Evolutionary conservation across 2,113 vertebrate species (phyloP).

Genomic region (Gopherus evgoodei): DNA sequence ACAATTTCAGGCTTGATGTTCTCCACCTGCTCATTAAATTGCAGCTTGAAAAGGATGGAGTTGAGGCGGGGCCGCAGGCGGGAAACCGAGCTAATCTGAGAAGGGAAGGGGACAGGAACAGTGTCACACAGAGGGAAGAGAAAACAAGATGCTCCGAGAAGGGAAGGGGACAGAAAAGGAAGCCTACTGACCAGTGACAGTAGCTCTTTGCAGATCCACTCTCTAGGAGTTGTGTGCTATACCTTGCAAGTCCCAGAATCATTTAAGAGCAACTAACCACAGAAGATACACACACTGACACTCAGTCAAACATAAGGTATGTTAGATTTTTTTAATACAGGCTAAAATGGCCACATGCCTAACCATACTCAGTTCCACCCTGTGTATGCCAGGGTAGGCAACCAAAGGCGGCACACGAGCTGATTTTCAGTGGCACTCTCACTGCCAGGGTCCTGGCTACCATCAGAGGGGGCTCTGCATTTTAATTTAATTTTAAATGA

Average conservation of each 20-base stretch:
- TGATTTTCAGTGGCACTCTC: no score
- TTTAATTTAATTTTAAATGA: no score
- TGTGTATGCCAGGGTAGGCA: neutral
- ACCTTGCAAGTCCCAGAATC: neutral
- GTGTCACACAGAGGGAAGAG: neutral
- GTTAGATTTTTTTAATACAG: neutral
- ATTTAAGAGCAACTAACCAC: neutral
- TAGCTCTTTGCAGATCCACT: neutral
- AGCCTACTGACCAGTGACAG: neutral
- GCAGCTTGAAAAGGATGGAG: slow-evolving; percentile 89
- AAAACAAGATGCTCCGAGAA: neutral
- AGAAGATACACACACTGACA: neutral
- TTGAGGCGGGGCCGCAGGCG: slow-evolving; percentile 84
- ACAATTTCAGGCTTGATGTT: slow-evolving; percentile 94
- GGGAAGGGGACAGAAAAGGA: neutral
- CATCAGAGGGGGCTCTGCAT: no score
- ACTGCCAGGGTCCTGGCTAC: no score
- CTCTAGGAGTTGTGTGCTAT: neutral
- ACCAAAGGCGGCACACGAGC: no score
- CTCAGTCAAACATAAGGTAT: rapidly evolving
- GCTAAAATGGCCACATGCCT: rapidly evolving
- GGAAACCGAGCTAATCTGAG: slow-evolving; percentile 89
- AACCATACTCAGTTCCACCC: neutral
- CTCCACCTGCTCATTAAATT: slow-evolving; percentile 91
- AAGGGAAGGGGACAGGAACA: neutral